Evolutionary conservation across 2,113 vertebrate species (phyloP).

Genomic region (Perca fluviatilis): DNA sequence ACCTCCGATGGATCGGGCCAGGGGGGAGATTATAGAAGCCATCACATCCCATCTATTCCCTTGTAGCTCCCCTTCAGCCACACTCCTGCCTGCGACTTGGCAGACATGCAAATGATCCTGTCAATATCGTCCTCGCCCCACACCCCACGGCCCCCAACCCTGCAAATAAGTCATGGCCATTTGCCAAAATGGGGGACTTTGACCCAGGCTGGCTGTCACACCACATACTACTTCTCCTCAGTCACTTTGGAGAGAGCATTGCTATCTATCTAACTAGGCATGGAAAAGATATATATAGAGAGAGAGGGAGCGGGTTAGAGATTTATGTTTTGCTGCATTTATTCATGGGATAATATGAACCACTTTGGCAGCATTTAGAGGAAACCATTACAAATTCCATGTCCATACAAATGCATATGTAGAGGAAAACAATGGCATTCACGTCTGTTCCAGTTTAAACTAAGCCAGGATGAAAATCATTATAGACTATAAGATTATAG

Average conservation of each 20-base stretch:
- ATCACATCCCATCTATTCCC: slow-evolving; percentile 69
- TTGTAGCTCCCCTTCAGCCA: slow-evolving; percentile 57
- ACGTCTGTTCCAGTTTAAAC: slow-evolving; percentile 44
- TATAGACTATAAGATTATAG: background rate
- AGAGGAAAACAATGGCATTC: slow-evolving; percentile 43
- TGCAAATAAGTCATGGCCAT: slow-evolving; percentile 74
- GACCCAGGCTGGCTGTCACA: slow-evolving; percentile 81
- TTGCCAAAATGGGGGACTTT: slow-evolving; percentile 75
- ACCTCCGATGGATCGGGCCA: slow-evolving; percentile 40
- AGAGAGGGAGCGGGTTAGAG: slow-evolving; percentile 5
- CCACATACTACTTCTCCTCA: slow-evolving; percentile 65
- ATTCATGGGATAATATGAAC: slow-evolving; percentile 59
- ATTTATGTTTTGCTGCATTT: slow-evolving; percentile 58
- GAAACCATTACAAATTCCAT: slow-evolving; percentile 53
- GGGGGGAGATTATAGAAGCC: slow-evolving; percentile 44
- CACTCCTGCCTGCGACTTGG: slow-evolving; percentile 65
- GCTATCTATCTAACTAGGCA: slow-evolving; percentile 67
- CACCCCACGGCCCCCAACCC: slow-evolving; percentile 57
- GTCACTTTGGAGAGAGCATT: slow-evolving; percentile 65
- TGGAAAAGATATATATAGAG: background rate
- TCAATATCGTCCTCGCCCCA: slow-evolving; percentile 62
- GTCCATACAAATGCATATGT: slow-evolving; percentile 51
- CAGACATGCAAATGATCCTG: slow-evolving; percentile 81
- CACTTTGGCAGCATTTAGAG: slow-evolving; percentile 59
- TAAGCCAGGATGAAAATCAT: slow-evolving; percentile 26